A percentile compares a stretch with the other conserved stretches of the same genome.
Evolutionary conservation across 2,797 vertebrate species (phyloP).

Genomic region (Falco peregrinus): DNA sequence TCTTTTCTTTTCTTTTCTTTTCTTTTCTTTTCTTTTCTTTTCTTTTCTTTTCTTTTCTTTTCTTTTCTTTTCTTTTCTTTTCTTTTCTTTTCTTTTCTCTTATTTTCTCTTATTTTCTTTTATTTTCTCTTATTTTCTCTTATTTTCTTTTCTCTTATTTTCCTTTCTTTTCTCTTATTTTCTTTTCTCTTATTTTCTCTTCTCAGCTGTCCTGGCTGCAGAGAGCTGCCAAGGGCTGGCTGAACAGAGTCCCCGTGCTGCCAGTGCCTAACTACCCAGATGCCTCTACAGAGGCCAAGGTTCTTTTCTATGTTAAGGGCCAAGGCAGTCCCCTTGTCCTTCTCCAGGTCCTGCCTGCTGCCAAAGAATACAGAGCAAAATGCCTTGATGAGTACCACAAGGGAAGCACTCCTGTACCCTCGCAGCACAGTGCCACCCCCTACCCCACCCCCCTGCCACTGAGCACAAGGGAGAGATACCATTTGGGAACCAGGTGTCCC

Average conservation of each 20-base stretch:
- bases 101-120: neutral
- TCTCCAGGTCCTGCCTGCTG: fast-evolving
- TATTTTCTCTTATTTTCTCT: neutral
- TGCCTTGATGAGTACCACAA: no score
- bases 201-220: neutral
- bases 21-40: no score
- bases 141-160: neutral
- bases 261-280: no score
- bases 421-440: no score
- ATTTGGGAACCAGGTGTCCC: neutral
- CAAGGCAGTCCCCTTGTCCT: no score
- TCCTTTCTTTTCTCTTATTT: no score
- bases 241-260: neutral
- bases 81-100: no score
- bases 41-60: neutral
- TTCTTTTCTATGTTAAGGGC: fast-evolving
- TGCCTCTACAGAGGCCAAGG: neutral
- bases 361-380: neutral
- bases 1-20: neutral
- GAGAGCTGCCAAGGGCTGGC: neutral
- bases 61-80: no score
- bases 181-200: neutral
- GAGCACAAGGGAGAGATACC: neutral
- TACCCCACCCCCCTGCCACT: no score
- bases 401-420: neutral